phyloP scores from a whole-genome alignment of 2,888 invertebrate genomes.

The Chesias legatella region DNA sequence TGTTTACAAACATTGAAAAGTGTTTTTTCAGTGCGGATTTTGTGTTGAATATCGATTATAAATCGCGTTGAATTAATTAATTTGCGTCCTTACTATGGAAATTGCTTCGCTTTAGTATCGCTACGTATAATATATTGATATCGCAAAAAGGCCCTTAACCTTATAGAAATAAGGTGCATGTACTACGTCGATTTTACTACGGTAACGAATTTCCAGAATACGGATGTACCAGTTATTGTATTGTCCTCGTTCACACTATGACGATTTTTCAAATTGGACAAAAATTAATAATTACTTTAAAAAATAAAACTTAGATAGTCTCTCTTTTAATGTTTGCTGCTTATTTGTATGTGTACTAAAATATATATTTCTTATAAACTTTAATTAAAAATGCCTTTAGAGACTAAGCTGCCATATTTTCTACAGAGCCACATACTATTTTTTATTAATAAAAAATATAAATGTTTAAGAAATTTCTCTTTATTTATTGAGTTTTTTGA shows the following conservation, averaged over 20 bases:
- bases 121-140: conserved; percentile 28
- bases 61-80: conserved; percentile 47
- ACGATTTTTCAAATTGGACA: background rate
- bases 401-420: conserved; percentile 16
- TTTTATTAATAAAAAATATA: conserved; percentile 20
- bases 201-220: conserved; percentile 51
- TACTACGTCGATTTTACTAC: conserved; percentile 28
- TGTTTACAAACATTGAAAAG: conserved; percentile 34
- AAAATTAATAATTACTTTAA: too few species aligned
- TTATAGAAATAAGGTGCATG: conserved; percentile 38
- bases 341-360: too few species aligned
- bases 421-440: conserved; percentile 10
- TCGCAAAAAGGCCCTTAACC: conserved; percentile 45
- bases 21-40: conserved; percentile 15
- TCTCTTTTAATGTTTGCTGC: too few species aligned
- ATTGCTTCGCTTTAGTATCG: conserved; percentile 43
- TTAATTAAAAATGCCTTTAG: too few species aligned
- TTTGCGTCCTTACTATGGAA: conserved; percentile 53
- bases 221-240: conserved; percentile 51
- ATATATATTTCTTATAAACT: too few species aligned
- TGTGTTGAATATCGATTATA: conserved; percentile 31
- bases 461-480: too few species aligned
- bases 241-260: conserved; percentile 35
- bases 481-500: conserved; percentile 6
- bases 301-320: too few species aligned